A percentile compares a stretch with the other conserved stretches of the same genome.
Conservation (phyloP, 2,113 vertebrate genomes). For the Microtus richardsoni region DNA sequence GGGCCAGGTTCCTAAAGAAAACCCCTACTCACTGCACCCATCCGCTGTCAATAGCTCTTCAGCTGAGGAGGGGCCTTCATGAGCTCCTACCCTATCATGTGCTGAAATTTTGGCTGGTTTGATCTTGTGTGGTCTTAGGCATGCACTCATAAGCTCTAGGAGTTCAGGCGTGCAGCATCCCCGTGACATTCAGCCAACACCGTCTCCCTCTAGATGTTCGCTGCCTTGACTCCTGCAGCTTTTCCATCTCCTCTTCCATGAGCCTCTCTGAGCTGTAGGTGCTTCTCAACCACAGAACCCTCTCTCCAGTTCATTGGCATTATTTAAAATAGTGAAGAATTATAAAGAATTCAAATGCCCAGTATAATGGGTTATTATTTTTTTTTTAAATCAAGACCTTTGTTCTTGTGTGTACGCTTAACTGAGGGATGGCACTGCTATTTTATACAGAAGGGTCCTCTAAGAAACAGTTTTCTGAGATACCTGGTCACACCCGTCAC, state of each 20-base stretch:
- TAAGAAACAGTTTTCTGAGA: background rate
- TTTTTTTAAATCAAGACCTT: background rate
- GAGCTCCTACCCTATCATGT: too few relatives aligned
- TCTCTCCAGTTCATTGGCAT: background rate
- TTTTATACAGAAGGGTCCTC: background rate
- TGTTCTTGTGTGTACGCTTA: background rate
- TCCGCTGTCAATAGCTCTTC: background rate
- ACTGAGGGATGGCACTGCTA: background rate
- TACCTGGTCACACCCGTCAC: too few relatives aligned
- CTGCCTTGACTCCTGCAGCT: background rate
- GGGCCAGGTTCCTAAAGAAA: background rate
- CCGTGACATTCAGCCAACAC: too few relatives aligned
- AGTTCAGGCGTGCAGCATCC: background rate
- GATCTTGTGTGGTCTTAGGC: background rate
- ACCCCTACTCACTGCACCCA: background rate
- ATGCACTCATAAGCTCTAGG: background rate
- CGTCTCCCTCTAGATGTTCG: background rate
- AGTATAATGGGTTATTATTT: background rate
- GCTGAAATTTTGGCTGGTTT: background rate
- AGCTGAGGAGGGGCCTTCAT: background rate
- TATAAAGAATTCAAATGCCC: background rate
- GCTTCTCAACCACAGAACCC: background rate
- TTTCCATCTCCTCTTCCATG: background rate
- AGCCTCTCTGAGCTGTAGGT: background rate
- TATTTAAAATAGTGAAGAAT: conserved; percentile 28